Evolutionary conservation across 2,888 invertebrate genomes (phyloP), one percentile per base, ranked within the genome.

Genomic region (Yponomeuta sedellus): DNA sequence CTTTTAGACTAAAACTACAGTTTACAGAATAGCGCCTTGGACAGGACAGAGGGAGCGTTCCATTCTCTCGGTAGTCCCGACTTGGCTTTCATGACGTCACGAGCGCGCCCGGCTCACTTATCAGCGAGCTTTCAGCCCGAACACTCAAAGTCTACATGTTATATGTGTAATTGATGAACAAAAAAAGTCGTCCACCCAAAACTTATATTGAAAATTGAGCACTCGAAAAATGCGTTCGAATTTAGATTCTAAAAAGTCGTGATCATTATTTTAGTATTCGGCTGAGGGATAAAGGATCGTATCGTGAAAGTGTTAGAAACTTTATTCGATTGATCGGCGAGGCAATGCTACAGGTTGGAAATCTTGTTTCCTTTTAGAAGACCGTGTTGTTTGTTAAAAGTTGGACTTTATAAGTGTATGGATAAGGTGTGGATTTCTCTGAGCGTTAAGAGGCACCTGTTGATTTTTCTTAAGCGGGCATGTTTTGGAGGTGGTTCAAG

Each of bases 21-120:
- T 16, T 52, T 52, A 72, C 83, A 83, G 90, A 90, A 90, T 90
- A 77, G 70, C 78, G 72, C 89, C 75, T 74, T 77, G 76, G 76
- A 74, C 75, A 83, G 85, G 81, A 79, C 82, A 80, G 84, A 82
- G 86, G 80, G 86, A 87, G 86, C 83, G 82, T 83, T 82, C 85
- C 83, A 86, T 88, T 86, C 87, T 85, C 86, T 34, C 89, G 81
- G 86, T 90, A 91, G 90, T 91, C 88, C 86, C 87, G 83, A 87
- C 86, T 82, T 88, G 82, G 88, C 86, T 73, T 75, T 76, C 87
- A 88, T 82, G 86, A 86, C 87, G 87, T 85, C 89, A 82, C 80
- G 73, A 85, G 84, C 76, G 85, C 76, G 77, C 57, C 22, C 64
- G 16, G 5, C 25, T 57, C 64, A 56, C 25, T 64, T 19, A 64